Conservation (phyloP, 2,113 vertebrate genomes). For the Syrmaticus mikado region DNA sequence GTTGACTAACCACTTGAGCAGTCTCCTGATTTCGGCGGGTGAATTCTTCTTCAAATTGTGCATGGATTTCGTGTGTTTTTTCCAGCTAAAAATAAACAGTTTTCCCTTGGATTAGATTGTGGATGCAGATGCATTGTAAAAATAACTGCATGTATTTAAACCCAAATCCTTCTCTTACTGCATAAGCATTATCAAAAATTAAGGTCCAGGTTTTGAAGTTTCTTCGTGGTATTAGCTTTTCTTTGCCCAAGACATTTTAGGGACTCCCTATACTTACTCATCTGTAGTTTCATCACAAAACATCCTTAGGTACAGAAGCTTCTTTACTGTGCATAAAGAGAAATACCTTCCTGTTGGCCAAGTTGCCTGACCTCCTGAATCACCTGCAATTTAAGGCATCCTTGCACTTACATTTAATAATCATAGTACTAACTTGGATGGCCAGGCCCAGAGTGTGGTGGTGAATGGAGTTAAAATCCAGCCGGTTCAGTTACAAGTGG, state of each 20-base stretch:
- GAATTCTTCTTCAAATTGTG: slow-evolving; percentile 84
- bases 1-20: slow-evolving; percentile 81
- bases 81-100: slow-evolving; percentile 79
- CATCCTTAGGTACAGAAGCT: not conserved
- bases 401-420: not conserved
- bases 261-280: not conserved
- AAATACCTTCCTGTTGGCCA: not conserved
- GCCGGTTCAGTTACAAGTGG: too few species aligned
- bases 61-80: slow-evolving; percentile 83
- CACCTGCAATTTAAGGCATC: not conserved
- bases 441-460: too few species aligned
- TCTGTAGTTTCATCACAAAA: not conserved
- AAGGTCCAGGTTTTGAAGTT: not conserved
- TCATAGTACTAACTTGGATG: not conserved
- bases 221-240: not conserved
- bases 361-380: not conserved
- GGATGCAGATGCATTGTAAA: not conserved
- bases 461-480: too few species aligned
- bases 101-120: not conserved
- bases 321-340: not conserved
- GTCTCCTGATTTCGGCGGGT: slow-evolving; percentile 79
- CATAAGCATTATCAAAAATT: not conserved
- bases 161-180: not conserved
- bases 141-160: not conserved
- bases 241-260: not conserved